phyloP scores from a whole-genome alignment of 1,140 invertebrate genomes.

The Camponotus vicinus region DNA sequence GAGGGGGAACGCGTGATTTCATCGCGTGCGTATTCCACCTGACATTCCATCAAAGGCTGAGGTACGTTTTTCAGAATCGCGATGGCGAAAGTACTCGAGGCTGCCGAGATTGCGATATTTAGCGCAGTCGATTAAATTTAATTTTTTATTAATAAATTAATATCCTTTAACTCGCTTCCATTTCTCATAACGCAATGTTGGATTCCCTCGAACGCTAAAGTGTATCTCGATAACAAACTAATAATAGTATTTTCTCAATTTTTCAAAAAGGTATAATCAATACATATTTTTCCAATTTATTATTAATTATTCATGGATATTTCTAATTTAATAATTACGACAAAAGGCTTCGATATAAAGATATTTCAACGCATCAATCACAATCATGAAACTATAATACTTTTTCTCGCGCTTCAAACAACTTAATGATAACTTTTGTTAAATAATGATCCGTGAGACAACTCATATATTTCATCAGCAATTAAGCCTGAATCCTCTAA shows the following conservation, averaged over 20 bases:
- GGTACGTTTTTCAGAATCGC: not conserved
- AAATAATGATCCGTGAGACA: not conserved
- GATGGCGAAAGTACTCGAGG: not conserved
- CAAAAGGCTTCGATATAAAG: not conserved
- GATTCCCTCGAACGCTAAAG: not conserved
- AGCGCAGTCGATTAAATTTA: not conserved
- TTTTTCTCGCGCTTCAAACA: not conserved
- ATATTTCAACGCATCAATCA: not conserved
- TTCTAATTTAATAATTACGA: not conserved
- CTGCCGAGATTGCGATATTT: not conserved
- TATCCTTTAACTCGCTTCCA: not conserved
- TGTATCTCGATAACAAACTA: not conserved
- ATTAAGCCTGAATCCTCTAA: not conserved
- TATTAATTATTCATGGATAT: not conserved
- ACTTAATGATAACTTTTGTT: not conserved
- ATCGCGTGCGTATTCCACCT: not conserved
- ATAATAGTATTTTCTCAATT: too few species aligned
- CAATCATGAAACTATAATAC: not conserved
- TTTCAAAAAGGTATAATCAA: not conserved
- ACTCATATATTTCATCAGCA: not conserved
- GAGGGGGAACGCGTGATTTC: not conserved
- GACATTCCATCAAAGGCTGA: not conserved
- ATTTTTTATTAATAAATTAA: not conserved
- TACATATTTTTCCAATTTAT: not conserved
- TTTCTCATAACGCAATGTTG: not conserved